Conservation (phyloP, 2,797 vertebrate genomes). For the Glossophaga mutica region DNA sequence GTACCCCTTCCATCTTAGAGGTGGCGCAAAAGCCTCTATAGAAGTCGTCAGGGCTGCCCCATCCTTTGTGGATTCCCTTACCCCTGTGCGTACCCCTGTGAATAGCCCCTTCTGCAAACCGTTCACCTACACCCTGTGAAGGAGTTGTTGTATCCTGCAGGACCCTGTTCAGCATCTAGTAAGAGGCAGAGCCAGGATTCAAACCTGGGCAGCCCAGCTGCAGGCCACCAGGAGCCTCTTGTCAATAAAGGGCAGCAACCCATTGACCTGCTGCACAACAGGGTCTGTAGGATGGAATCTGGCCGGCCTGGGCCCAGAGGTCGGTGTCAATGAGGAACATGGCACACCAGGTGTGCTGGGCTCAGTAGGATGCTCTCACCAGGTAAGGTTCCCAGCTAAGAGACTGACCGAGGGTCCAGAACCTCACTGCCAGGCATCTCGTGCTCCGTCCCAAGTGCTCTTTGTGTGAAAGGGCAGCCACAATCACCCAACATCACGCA, state of each 20-base stretch:
- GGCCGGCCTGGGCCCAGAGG: neutral
- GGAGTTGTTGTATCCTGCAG: neutral
- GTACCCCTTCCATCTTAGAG: neutral
- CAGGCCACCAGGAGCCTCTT: neutral
- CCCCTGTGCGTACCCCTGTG: neutral
- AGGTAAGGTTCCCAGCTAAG: neutral
- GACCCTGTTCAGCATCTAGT: neutral
- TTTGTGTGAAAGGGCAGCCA: neutral
- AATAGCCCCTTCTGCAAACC: neutral
- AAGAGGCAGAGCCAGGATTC: neutral
- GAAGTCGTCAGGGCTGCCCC: neutral
- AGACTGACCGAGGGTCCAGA: neutral
- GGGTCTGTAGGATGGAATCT: neutral
- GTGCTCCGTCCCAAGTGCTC: neutral
- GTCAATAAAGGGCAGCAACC: neutral
- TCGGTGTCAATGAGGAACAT: rapidly evolving
- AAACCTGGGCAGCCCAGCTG: neutral
- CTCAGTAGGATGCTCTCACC: neutral
- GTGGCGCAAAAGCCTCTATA: neutral
- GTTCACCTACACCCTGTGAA: neutral
- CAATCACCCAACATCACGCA: rapidly evolving
- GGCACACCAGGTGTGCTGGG: rapidly evolving
- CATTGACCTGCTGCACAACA: no score
- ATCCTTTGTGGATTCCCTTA: neutral
- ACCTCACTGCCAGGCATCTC: neutral